These are phyloP conservation scores for Drosophila peninsularis DNA, from an alignment of 2,888 invertebrate species.

Conservation along the genomic window DNA sequence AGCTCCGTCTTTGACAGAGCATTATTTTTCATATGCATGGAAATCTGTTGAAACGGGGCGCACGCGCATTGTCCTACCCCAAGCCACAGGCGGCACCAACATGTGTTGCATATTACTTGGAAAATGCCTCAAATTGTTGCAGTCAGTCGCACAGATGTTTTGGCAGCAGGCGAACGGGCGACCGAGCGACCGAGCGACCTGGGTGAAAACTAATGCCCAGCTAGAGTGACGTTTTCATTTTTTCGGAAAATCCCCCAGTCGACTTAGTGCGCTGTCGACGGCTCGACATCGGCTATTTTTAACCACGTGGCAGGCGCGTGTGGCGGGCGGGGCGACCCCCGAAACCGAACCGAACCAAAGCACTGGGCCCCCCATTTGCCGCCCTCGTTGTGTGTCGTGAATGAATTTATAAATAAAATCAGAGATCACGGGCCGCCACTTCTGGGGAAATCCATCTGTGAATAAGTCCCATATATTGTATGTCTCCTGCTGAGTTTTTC, in stretches of 20 bases:
- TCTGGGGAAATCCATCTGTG: slow-evolving; percentile 79
- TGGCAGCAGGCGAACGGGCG: slow-evolving; percentile 19
- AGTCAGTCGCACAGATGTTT: slow-evolving; percentile 51
- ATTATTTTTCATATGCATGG: slow-evolving; percentile 40
- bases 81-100: slow-evolving; percentile 30
- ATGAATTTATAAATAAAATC: slow-evolving; percentile 77
- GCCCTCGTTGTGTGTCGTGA: slow-evolving; percentile 64
- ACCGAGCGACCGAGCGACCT: slow-evolving; percentile 15
- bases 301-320: slow-evolving; percentile 59
- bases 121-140: slow-evolving; percentile 73
- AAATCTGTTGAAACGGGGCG: slow-evolving; percentile 54
- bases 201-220: slow-evolving; percentile 65
- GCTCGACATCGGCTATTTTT: slow-evolving; percentile 53
- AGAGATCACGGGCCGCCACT: slow-evolving; percentile 58
- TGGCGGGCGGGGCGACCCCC: slow-evolving; percentile 17
- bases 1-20: slow-evolving; percentile 38
- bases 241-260: slow-evolving; percentile 78
- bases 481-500: slow-evolving; percentile 77
- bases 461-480: slow-evolving; percentile 69
- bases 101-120: slow-evolving; percentile 81
- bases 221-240: slow-evolving; percentile 78
- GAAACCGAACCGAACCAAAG: too few relatives aligned
- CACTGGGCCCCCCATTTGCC: slow-evolving; percentile 42
- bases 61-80: slow-evolving; percentile 52
- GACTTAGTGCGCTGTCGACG: slow-evolving; percentile 36